Percentiles rank a stretch among this genome's conserved stretches.
These are phyloP conservation scores for Heliconius hewitsoni DNA, from an alignment of 1,140 invertebrate species.

Conservation along the genomic window DNA sequence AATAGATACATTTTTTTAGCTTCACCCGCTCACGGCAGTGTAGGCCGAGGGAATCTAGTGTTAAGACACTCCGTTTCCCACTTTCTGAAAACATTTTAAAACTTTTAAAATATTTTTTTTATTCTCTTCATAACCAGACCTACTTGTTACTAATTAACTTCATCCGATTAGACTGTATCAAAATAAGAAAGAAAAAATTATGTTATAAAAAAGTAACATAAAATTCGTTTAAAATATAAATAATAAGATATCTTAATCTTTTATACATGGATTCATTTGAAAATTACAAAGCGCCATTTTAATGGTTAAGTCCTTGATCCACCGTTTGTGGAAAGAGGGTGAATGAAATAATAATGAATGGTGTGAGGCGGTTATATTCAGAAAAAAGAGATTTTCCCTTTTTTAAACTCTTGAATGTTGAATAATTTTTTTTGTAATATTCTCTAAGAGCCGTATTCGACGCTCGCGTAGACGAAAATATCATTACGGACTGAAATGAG, in stretches of 20 bases:
- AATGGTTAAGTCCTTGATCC: slow-evolving; percentile 16
- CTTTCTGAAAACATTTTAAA: too few relatives aligned
- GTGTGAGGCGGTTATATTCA: slow-evolving; percentile 12
- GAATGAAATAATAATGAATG: slow-evolving; percentile 34
- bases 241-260: too few relatives aligned
- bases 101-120: too few relatives aligned
- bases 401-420: slow-evolving; percentile 17
- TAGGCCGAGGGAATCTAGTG: too few relatives aligned
- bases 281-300: slow-evolving; percentile 16
- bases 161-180: too few relatives aligned
- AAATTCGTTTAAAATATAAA: background rate
- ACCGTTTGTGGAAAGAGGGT: slow-evolving; percentile 23
- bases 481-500: background rate
- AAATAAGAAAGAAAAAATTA: too few relatives aligned
- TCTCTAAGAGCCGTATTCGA: background rate
- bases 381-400: slow-evolving; percentile 14
- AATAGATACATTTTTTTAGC: too few relatives aligned
- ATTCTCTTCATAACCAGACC: too few relatives aligned
- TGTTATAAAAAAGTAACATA: too few relatives aligned
- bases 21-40: too few relatives aligned
- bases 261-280: background rate
- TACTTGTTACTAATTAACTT: too few relatives aligned
- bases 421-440: background rate
- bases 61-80: too few relatives aligned
- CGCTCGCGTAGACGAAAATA: background rate